Base-by-base conservation (phyloP, 2,113 vertebrate genomes). In the Takifugu flavidus region DNA sequence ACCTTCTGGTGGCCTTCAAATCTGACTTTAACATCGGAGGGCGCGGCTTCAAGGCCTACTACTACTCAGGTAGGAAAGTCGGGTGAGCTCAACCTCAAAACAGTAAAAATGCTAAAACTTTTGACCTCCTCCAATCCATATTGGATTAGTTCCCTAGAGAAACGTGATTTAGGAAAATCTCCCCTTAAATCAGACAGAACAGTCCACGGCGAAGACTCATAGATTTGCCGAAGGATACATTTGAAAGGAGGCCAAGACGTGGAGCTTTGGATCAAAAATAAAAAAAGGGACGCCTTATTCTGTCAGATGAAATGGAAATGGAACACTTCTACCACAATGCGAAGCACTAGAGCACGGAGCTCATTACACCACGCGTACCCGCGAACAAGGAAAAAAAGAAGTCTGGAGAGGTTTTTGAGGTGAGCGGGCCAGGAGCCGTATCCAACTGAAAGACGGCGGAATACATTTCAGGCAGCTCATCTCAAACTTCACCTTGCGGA, bases 11-110 rank as follows among this genome's bases (percentile, higher is more conserved):
- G 20, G 66, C 96, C 67, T 98, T 99, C 89, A 98, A 95, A 78
- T 99, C 96, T 0, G 96, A 99, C 82, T 98, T 95, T 72, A 99
- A 99, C 87, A 99, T 99, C 0, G 96, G 94, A 6, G 95, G 94
- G 70, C 89, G 93, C 45, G 96, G 97, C 45, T 99, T 99, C 86
- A 98, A 95, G 74, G 95, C 95, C 13, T 89, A 93, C 70, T 99
- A 95, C 84, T 98, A 94, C 82, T 98, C 96, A 25, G 95, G 96
- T 98, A 82, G 5, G 66, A 62, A 28, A 12, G 20, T 46, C 60
- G 20, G 20, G 20, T 6, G 11, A 39, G 11, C 11, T 39, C 34
- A 10, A 39, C 7, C 34, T 8, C 34, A 39, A 39, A 39, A 11
- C 34, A 10, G 7, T 39, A 39, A 39, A 39, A 39, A 20, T 20